Percentiles rank a stretch among this genome's conserved stretches.
Evolutionary conservation across 2,797 vertebrate genomes (phyloP).

Genomic region (Lagocephalus sceleratus): DNA sequence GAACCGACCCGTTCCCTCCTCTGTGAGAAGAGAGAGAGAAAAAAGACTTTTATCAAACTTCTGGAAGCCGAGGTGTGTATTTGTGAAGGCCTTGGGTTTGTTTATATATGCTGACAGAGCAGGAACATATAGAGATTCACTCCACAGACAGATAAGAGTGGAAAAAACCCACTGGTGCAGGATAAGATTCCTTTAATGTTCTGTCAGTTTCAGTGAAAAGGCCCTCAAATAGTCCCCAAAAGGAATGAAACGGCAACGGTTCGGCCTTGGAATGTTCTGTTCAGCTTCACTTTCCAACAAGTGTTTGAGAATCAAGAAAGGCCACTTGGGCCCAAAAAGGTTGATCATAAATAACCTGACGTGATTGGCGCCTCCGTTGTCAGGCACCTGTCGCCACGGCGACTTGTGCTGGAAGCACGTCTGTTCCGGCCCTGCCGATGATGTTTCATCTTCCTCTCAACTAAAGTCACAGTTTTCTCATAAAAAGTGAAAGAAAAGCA

Average conservation of each 20-base stretch:
- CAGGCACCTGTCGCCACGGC: conserved; percentile 1
- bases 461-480: no score
- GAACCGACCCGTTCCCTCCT: conserved; percentile 77
- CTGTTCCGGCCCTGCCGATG: no score
- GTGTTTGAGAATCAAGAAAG: conserved; percentile 23
- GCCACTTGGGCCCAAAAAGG: no score
- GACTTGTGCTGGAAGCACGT: no score
- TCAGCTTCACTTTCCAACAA: conserved; percentile 58
- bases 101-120: conserved; percentile 75
- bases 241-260: conserved; percentile 53
- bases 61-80: conserved; percentile 48
- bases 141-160: conserved; percentile 53
- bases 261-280: conserved; percentile 39
- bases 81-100: conserved; percentile 60
- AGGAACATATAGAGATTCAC: conserved; percentile 60
- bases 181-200: conserved; percentile 63
- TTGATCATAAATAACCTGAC: no score
- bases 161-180: conserved; percentile 40
- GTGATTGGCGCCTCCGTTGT: conserved; percentile 7
- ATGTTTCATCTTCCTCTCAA: no score
- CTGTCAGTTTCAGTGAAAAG: conserved; percentile 57
- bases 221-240: conserved; percentile 46
- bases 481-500: no score
- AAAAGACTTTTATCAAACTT: conserved; percentile 56
- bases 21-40: conserved; percentile 30